Conservation (phyloP, 2,888 invertebrate species). For the Baccha elongata region DNA sequence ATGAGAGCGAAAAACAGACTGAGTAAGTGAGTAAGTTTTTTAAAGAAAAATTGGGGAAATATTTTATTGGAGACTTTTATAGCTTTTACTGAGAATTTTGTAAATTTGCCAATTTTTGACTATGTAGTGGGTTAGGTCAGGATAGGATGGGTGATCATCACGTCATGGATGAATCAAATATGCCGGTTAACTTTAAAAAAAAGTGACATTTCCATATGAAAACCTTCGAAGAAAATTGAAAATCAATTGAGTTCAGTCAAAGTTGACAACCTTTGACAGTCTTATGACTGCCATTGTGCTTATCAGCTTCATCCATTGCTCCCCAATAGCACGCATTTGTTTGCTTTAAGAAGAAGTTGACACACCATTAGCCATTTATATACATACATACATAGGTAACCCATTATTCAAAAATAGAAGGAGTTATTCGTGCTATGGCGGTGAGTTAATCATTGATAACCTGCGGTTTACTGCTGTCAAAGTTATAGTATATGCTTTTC, state of each 20-base stretch:
- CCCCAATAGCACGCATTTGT: neutral
- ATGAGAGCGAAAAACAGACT: slow-evolving; percentile 16
- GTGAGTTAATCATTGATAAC: neutral
- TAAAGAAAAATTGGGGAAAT: neutral
- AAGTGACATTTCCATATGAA: neutral
- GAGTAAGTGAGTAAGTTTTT: slow-evolving; percentile 10
- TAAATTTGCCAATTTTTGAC: slow-evolving; percentile 19
- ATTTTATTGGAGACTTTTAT: slow-evolving; percentile 15
- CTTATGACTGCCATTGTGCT: neutral
- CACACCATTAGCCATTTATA: neutral
- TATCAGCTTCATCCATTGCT: neutral
- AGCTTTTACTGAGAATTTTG: slow-evolving; percentile 19
- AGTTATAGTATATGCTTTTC: slow-evolving; percentile 2
- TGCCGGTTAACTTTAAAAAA: slow-evolving; percentile 22
- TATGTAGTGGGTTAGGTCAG: slow-evolving; percentile 60
- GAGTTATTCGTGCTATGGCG: neutral
- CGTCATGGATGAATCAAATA: slow-evolving; percentile 24
- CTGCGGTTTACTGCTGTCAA: neutral
- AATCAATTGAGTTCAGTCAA: slow-evolving; percentile 18
- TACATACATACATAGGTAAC: neutral
- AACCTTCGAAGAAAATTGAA: neutral
- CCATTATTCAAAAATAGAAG: neutral
- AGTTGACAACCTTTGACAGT: neutral
- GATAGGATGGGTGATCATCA: slow-evolving; percentile 36
- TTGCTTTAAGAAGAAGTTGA: neutral